Evolutionary conservation across 1,140 invertebrate genomes (phyloP), one percentile per base, ranked within the genome.

Genomic region (Apis dorsata): DNA sequence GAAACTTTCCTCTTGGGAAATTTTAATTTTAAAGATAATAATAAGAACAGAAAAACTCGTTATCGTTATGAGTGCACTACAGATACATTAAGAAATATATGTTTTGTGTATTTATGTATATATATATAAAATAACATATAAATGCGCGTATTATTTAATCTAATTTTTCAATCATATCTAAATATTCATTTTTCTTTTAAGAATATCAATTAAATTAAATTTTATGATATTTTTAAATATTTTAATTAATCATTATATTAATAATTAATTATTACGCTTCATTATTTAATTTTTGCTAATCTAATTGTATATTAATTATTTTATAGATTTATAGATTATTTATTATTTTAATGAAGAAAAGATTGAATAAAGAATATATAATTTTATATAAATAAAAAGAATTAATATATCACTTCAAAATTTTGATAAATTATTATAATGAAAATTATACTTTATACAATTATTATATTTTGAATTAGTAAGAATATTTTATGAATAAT

Each of bases 41-140:
- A 63, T 73, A 73, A 63, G 8, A 21, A 24, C 60, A 71, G 79
- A 73, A 74, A 74, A 60, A 65, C 24, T 28, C 15, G 28, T 44
- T 76, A 65, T 59, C 71, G 8, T 57, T 59, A 44, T 15, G n/a
- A 59, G 1, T 62, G 59, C 59, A 70, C 12, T 8, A 3, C 2
- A 53, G n/a, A 49, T n/a, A 15, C 34, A 34, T 34, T 34, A 34
- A 34, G 3, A 4, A 34, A 34, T 34, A 34, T 34, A 34, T 34
- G 3, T 34, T 34, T 34, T 34, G 1, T 2, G 28, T 34, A 44
- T 44, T 2, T 44, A 44, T 44, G 0, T 44, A 7, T 44, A 44
- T 44, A 7, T 44, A 28, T 15, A 13, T 7, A 63, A 15, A 28
- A 24, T 24, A 28, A 24, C 13, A 15, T 15, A 13, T 15, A 65